Evolutionary conservation across 1,140 invertebrate species (phyloP).

Genomic region (Bathynomus jamesi): DNA sequence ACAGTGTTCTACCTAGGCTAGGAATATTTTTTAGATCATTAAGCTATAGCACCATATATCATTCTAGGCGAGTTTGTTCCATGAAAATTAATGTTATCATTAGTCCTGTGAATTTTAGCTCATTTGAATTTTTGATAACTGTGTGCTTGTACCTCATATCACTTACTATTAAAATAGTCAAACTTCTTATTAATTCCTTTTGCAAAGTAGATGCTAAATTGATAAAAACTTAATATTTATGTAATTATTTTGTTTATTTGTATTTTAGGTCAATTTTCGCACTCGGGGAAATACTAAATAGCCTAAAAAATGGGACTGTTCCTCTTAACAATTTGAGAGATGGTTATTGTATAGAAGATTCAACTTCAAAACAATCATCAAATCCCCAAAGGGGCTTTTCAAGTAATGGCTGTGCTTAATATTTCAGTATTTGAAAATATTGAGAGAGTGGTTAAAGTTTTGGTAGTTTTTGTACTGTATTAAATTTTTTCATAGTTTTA

Average conservation of each 20-base stretch:
- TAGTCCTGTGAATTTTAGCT: neutral
- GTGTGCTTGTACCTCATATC: neutral
- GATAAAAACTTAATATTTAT: neutral
- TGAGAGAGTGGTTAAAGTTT: no score
- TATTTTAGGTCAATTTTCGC: neutral
- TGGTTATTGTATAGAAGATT: neutral
- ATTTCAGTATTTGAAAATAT: no score
- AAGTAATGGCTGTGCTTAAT: no score
- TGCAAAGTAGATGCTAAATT: neutral
- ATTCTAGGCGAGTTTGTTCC: no score
- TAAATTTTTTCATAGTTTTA: neutral
- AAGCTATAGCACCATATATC: no score
- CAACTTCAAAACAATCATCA: neutral
- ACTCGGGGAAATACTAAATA: neutral
- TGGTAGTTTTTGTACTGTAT: neutral
- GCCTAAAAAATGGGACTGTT: neutral
- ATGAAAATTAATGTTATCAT: neutral
- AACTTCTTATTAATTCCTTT: neutral
- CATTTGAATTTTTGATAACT: neutral
- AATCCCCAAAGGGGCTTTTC: neutral
- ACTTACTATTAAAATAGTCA: neutral
- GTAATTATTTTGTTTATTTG: neutral
- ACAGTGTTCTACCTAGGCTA: no score
- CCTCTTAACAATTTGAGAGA: neutral
- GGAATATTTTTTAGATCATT: no score